Conservation (phyloP, 2,797 vertebrate genomes). For the Tadarida brasiliensis region DNA sequence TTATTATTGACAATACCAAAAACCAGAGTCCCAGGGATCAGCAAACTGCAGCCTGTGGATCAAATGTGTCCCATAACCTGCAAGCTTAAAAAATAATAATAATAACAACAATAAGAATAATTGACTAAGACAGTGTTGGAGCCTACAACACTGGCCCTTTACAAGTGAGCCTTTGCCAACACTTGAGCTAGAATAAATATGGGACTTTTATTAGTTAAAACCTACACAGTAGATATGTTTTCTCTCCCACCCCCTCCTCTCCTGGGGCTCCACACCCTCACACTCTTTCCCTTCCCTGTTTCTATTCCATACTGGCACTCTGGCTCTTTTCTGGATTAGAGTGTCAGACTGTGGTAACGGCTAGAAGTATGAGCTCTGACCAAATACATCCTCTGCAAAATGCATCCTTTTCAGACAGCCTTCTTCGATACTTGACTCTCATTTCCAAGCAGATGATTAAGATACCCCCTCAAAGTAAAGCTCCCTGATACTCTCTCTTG, state of each 20-base stretch:
- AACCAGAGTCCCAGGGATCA: neutral
- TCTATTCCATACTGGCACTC: neutral
- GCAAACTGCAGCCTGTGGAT: neutral
- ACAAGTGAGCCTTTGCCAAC: neutral
- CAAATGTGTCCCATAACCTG: neutral
- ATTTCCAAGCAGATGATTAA: conserved; percentile 2
- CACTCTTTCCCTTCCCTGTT: neutral
- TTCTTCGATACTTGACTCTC: neutral
- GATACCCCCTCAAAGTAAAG: neutral
- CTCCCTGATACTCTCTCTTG: neutral
- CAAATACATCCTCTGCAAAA: neutral
- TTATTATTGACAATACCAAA: neutral
- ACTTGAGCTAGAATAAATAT: neutral
- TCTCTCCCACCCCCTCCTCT: rapidly evolving
- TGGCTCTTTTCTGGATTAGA: neutral
- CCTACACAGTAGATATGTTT: neutral
- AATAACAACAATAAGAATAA: neutral
- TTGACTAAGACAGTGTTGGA: neutral
- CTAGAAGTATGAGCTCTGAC: neutral
- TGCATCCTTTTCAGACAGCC: neutral
- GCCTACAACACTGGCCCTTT: neutral
- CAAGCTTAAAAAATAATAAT: neutral
- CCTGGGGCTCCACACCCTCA: neutral
- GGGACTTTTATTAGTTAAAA: neutral
- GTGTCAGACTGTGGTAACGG: neutral